These are phyloP conservation scores for Luperina testacea DNA, from an alignment of 2,888 invertebrate genomes.

Conservation along the genomic window DNA sequence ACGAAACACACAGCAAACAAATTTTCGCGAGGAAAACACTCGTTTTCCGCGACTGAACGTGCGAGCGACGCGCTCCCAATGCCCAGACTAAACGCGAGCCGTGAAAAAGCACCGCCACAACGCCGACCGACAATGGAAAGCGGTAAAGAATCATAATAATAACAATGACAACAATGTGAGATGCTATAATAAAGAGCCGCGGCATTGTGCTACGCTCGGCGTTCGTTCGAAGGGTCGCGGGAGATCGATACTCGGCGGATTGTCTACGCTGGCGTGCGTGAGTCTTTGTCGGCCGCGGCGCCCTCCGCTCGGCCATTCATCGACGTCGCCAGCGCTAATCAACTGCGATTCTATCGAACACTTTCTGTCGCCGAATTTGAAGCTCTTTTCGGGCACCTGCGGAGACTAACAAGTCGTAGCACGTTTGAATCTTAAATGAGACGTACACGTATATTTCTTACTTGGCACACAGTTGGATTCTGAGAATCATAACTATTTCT, in stretches of 20 bases:
- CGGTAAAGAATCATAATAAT: slow-evolving; percentile 91
- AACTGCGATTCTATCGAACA: slow-evolving; percentile 74
- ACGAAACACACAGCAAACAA: slow-evolving; percentile 77
- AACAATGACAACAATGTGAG: slow-evolving; percentile 91
- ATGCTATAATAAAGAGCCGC: slow-evolving; percentile 90
- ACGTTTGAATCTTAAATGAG: slow-evolving; percentile 64
- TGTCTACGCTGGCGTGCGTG: slow-evolving; percentile 87
- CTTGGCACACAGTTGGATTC: slow-evolving; percentile 35
- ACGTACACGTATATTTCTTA: slow-evolving; percentile 48
- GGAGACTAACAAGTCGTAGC: slow-evolving; percentile 56
- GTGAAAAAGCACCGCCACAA: slow-evolving; percentile 90
- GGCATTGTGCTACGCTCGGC: slow-evolving; percentile 89
- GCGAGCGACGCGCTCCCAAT: slow-evolving; percentile 89
- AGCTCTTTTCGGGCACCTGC: slow-evolving; percentile 59
- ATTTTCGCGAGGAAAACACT: slow-evolving; percentile 87
- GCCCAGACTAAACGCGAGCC: slow-evolving; percentile 90
- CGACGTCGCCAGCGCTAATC: slow-evolving; percentile 79
- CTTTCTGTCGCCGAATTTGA: slow-evolving; percentile 59
- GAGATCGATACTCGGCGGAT: slow-evolving; percentile 89
- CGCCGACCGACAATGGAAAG: slow-evolving; percentile 90
- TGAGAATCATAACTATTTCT: slow-evolving; percentile 37
- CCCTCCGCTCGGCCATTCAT: slow-evolving; percentile 79
- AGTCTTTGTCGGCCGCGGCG: slow-evolving; percentile 82
- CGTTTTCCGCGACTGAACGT: slow-evolving; percentile 89
- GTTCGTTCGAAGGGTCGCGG: slow-evolving; percentile 89